Base-by-base conservation (phyloP, 2,888 invertebrate species). In the Drosophila merina region DNA sequence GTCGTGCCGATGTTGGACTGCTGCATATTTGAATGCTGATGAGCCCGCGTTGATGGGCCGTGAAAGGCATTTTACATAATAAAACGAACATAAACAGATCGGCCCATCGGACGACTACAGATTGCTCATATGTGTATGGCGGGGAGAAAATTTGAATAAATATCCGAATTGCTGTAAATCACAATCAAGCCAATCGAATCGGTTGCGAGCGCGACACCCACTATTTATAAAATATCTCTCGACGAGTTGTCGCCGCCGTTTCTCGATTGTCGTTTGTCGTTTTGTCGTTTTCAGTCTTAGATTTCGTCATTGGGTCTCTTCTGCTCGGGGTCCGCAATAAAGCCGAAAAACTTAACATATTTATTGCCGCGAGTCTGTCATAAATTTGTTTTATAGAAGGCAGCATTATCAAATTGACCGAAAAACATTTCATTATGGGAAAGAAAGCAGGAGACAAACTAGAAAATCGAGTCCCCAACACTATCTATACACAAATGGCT, bases 31-130 rank as follows among this genome's bases (percentile, higher is more conserved):
- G 67, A 82, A 81, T 73, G 81, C 62, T 81, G 82, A 86, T 83
- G 81, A 86, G 76, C 47, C 49, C 45, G 54, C 57, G 64, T 66
- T 80, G 74, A 84, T 80, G 76, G 76, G 63, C 74, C 71, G 77
- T 74, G 74, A 88, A 84, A 87, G 83, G 86, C 76, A 74, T 82
- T 87, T 86, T 84, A 87, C 88, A 87, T 82, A 84, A 87, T 85
- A 77, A 81, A 83, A 75, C 68, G 77, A 77, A 83, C 58, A 86
- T 79, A 79, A 79, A 86, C 59, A 67, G 33, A 48, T 55, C 47
- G 44, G 57, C 58, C 52, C 62, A 54, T 26, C 52, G 33, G 50
- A 31, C 71, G 50, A 31, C 71, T 69, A 57, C 64, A 66, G 54
- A 63, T 55, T 55, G 48, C 57, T 42, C 55, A 55, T 74, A 26